A percentile compares a stretch with the other conserved stretches of the same genome.
Conservation (phyloP, 2,888 invertebrate species). For the Agonopterix alstromeriana region DNA sequence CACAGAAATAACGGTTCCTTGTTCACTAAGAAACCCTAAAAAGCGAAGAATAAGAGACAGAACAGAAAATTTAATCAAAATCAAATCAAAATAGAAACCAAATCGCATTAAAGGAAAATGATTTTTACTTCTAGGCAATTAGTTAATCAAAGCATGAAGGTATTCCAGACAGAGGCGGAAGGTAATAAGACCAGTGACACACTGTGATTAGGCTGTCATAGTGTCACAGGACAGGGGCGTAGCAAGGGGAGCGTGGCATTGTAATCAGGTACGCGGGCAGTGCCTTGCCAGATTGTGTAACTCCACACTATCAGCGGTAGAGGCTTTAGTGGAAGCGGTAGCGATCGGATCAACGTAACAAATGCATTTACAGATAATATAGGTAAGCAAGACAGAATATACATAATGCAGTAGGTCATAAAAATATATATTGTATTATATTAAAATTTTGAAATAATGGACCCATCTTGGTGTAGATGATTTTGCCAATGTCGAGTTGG, state of each 20-base stretch:
- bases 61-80: too few relatives aligned
- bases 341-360: background rate
- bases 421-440: too few relatives aligned
- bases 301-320: slow-evolving; percentile 12
- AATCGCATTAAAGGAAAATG: background rate
- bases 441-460: too few relatives aligned
- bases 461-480: too few relatives aligned
- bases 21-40: too few relatives aligned
- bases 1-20: too few relatives aligned
- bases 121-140: background rate
- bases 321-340: slow-evolving; percentile 4
- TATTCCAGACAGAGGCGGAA: slow-evolving; percentile 14
- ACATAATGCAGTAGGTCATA: too few relatives aligned
- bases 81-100: too few relatives aligned
- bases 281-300: slow-evolving; percentile 23
- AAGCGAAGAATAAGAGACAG: too few relatives aligned
- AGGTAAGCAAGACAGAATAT: too few relatives aligned
- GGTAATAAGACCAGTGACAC: slow-evolving; percentile 44
- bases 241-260: slow-evolving; percentile 26
- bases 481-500: too few relatives aligned
- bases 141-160: background rate
- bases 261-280: slow-evolving; percentile 41
- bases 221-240: slow-evolving; percentile 11
- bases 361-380: too few relatives aligned
- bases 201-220: slow-evolving; percentile 59